phyloP scores from a whole-genome alignment of 2,797 vertebrate genomes.

The Poeciliopsis gracilis region DNA sequence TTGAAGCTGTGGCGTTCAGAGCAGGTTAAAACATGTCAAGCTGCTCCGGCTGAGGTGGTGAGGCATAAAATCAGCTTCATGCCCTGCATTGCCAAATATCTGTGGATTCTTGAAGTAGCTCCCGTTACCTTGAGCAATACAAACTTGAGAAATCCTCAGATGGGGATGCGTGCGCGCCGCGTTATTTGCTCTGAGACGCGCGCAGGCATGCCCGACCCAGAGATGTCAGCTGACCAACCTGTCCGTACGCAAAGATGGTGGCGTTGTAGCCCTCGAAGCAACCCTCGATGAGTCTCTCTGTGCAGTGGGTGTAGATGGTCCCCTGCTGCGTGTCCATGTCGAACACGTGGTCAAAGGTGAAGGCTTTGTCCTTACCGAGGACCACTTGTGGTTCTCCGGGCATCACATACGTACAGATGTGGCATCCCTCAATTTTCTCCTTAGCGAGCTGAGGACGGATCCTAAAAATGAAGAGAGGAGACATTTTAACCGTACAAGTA shows the following conservation, averaged over 20 bases:
- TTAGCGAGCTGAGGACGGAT: conserved; percentile 95
- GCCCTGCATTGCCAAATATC: conserved; percentile 39
- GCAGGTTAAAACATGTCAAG: conserved; percentile 61
- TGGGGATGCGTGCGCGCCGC: not conserved
- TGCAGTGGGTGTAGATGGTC: conserved; percentile 88
- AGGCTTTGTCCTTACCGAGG: conserved; percentile 97
- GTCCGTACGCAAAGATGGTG: conserved; percentile 96
- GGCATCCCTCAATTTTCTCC: conserved; percentile 97
- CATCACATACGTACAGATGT: conserved; percentile 95
- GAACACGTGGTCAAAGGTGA: conserved; percentile 95
- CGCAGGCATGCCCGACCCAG: no score
- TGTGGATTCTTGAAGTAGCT: conserved; percentile 1
- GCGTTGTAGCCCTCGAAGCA: conserved; percentile 98
- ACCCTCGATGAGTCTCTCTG: conserved; percentile 94
- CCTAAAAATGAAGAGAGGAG: conserved; percentile 69
- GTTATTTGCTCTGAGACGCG: not conserved
- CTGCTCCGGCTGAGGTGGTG: conserved; percentile 45
- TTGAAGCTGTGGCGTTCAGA: conserved; percentile 16
- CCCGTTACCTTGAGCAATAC: conserved; percentile 28
- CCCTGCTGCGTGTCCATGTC: conserved; percentile 93
- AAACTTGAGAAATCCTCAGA: not conserved
- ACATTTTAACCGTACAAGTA: not conserved
- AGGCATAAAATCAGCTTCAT: conserved; percentile 35
- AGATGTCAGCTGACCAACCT: conserved; percentile 69
- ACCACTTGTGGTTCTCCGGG: conserved; percentile 96